phyloP scores from a whole-genome alignment of 2,888 invertebrate species.

The Oscheius onirici region DNA sequence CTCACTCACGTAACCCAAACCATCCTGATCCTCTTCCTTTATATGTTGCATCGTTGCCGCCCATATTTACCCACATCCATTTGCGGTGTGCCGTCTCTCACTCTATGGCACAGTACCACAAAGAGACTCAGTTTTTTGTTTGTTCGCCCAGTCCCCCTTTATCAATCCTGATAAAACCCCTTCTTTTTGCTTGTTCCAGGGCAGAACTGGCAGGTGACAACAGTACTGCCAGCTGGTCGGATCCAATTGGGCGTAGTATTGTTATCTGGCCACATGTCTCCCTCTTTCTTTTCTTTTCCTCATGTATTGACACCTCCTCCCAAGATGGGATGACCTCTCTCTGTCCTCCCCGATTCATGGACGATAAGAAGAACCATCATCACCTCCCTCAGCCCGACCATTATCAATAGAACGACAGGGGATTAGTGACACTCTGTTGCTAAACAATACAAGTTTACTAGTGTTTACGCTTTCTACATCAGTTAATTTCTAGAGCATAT shows the following conservation, averaged over 20 bases:
- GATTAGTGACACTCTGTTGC: too few relatives aligned
- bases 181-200: background rate
- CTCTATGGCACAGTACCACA: background rate
- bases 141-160: background rate
- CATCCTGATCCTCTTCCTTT: too few relatives aligned
- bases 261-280: background rate
- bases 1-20: too few relatives aligned
- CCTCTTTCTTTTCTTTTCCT: background rate
- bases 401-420: too few relatives aligned
- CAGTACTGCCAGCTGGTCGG: background rate
- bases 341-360: too few relatives aligned
- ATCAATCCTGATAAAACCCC: background rate
- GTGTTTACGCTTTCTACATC: background rate
- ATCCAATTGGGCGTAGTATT: background rate
- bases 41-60: background rate
- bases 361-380: background rate
- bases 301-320: too few relatives aligned
- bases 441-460: background rate
- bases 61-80: conserved; percentile 21
- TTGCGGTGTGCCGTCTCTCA: conserved; percentile 4
- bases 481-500: background rate
- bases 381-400: background rate
- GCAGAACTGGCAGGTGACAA: background rate
- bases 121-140: background rate
- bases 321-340: too few relatives aligned